Percentiles rank a stretch among this genome's conserved stretches.
phyloP scores from a whole-genome alignment of 2,797 vertebrate species.

The Nannoperca australis region DNA sequence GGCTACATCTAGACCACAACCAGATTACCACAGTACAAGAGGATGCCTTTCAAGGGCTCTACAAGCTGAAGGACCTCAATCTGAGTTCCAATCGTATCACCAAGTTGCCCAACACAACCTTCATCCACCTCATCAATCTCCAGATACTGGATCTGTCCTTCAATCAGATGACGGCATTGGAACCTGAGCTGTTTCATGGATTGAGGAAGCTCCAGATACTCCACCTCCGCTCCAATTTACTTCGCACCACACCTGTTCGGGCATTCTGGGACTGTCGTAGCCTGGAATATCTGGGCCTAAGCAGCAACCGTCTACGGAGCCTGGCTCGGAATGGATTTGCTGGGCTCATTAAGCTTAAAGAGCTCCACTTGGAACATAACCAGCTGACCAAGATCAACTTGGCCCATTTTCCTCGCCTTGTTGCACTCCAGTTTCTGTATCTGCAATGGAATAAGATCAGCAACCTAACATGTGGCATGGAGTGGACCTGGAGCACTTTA shows the following conservation, averaged over 20 bases:
- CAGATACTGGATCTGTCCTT: conserved; percentile 99
- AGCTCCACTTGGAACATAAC: conserved; percentile 99
- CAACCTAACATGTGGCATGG: conserved; percentile 97
- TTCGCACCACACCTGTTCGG: conserved; percentile 96
- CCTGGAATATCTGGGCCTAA: conserved; percentile 97
- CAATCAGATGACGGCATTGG: conserved; percentile 97
- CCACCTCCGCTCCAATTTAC: conserved; percentile 96
- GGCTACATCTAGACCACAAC: conserved; percentile 99
- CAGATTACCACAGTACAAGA: conserved; percentile 97
- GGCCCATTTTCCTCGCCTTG: conserved; percentile 98
- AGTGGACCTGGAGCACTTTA: conserved; percentile 98
- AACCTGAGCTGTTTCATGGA: conserved; percentile 97
- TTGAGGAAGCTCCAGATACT: conserved; percentile 98
- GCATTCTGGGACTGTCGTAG: conserved; percentile 99
- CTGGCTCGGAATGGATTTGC: conserved; percentile 98
- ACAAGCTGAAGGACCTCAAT: conserved; percentile 99
- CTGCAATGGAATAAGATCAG: conserved; percentile 99
- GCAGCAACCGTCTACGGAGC: conserved; percentile 97
- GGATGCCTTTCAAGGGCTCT: conserved; percentile 99
- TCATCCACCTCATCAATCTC: conserved; percentile 99
- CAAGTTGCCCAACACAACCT: conserved; percentile 99
- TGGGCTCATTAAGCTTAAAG: conserved; percentile 97
- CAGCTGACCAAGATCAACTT: conserved; percentile 99
- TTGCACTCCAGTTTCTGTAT: conserved; percentile 96
- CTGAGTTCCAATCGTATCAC: conserved; percentile 99